Evolutionary conservation across 2,113 vertebrate species (phyloP).

Genomic region (Bubo scandiacus): DNA sequence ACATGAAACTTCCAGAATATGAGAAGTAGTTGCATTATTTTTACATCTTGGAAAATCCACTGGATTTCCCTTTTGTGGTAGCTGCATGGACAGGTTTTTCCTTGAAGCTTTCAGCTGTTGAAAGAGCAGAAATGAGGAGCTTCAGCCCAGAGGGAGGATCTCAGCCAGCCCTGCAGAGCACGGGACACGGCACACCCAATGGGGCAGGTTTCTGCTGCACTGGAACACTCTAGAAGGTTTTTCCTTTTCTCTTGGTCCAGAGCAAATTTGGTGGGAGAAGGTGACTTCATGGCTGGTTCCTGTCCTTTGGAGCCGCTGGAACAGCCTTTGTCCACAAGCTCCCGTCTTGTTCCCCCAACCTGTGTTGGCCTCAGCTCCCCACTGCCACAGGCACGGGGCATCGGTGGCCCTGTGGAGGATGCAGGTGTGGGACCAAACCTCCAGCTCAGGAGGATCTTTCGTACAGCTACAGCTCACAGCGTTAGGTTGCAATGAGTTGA

Average conservation of each 20-base stretch:
- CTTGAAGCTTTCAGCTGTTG: neutral
- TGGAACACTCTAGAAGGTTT: neutral
- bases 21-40: neutral
- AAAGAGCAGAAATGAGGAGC: neutral
- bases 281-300: neutral
- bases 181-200: accelerated
- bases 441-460: neutral
- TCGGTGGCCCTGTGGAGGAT: accelerated
- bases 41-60: neutral
- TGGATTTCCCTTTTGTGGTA: neutral
- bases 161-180: neutral
- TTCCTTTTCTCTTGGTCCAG: neutral
- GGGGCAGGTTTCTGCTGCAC: neutral
- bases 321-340: neutral
- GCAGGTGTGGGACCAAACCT: neutral
- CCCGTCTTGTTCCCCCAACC: neutral
- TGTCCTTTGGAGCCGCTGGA: neutral
- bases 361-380: neutral
- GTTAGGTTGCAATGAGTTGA: neutral
- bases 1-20: accelerated
- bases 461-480: accelerated
- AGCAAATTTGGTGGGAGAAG: neutral
- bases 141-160: neutral
- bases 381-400: accelerated
- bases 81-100: neutral